These are phyloP conservation scores for Aphelocoma californica DNA, from an alignment of 2,797 vertebrate genomes.

Conservation along the genomic window DNA sequence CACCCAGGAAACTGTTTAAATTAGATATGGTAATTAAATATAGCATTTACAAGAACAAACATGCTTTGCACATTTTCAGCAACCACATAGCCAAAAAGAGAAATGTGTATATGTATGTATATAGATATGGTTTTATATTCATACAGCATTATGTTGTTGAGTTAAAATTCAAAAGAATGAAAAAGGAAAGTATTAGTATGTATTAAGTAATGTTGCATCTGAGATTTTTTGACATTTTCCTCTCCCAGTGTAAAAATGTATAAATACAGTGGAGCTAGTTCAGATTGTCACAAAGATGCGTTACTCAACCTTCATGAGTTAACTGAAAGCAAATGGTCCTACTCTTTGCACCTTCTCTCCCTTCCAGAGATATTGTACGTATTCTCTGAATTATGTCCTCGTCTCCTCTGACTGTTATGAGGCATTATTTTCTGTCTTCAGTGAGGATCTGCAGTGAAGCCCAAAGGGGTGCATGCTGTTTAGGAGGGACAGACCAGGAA, in stretches of 20 bases:
- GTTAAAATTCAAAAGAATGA: neutral
- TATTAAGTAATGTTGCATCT: neutral
- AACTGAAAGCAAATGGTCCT: neutral
- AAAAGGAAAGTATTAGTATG: neutral
- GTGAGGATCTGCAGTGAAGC: neutral
- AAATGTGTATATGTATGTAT: accelerated
- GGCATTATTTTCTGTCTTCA: neutral
- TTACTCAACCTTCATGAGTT: neutral
- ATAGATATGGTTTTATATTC: accelerated
- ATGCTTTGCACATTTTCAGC: neutral
- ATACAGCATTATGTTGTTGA: neutral
- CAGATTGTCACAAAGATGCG: neutral
- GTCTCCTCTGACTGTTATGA: neutral
- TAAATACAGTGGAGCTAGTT: neutral
- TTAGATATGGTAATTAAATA: neutral
- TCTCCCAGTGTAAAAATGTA: neutral
- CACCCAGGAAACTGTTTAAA: neutral
- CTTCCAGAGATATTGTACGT: neutral
- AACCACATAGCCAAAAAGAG: neutral
- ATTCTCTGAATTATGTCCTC: neutral
- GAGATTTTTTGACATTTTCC: neutral
- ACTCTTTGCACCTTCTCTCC: neutral
- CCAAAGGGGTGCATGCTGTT: accelerated
- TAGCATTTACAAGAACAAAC: neutral
- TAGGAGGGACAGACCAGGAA: neutral